A percentile compares a stretch with the other conserved stretches of the same genome.
Conservation (phyloP, 35 echinoderm and acorn worm species). For the Heliocidaris tuberculata region DNA sequence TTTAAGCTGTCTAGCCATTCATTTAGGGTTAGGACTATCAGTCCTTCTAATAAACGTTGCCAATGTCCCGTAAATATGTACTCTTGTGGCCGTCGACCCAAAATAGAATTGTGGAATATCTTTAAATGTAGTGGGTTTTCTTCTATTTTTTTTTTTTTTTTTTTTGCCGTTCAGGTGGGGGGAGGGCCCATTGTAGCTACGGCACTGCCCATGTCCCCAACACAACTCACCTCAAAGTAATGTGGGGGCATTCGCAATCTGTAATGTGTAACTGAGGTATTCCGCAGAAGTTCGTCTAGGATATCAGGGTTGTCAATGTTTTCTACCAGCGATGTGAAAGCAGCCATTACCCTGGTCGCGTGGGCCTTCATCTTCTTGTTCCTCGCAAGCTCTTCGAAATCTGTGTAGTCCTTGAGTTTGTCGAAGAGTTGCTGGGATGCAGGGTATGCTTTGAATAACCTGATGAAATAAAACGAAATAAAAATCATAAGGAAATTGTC, state of each 20-base stretch:
- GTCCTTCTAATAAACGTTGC: no score
- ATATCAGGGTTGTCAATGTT: conserved; percentile 62
- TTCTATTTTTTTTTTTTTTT: no score
- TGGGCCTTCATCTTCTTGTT: conserved; percentile 64
- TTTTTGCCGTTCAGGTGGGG: no score
- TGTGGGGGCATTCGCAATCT: conserved; percentile 33
- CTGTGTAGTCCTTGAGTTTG: conserved; percentile 54
- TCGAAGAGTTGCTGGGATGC: conserved; percentile 54
- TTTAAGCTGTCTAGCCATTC: no score
- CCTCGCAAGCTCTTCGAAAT: conserved; percentile 49
- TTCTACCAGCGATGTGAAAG: conserved; percentile 57
- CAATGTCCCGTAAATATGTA: no score
- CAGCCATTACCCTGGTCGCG: conserved; percentile 58
- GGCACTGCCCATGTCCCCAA: no score
- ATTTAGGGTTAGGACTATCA: no score
- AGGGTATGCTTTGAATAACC: conserved; percentile 53
- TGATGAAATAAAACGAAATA: conserved; percentile 23
- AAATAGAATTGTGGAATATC: no score
- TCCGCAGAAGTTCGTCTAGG: conserved; percentile 50
- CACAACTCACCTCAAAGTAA: conserved; percentile 57
- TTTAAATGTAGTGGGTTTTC: no score
- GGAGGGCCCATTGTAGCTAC: no score
- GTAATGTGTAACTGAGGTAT: conserved; percentile 56
- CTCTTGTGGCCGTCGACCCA: no score
- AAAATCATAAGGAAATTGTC: background rate